Base-by-base conservation (phyloP, 2,113 vertebrate species). In the Eurypyga helias region DNA sequence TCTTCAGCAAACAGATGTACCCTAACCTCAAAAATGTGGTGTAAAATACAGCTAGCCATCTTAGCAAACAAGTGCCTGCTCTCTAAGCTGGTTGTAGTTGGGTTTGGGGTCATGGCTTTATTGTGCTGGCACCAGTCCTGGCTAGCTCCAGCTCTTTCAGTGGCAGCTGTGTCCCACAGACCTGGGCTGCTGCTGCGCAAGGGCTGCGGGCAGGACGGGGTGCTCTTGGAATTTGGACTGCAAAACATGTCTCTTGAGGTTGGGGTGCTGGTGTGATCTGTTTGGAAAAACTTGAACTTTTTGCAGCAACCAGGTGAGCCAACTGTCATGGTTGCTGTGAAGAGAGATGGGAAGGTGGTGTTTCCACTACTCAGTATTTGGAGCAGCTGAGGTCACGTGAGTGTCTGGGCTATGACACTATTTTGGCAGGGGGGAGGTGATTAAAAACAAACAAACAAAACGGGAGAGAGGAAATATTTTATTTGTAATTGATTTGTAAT, bases 101-200 rank as follows among this genome's bases (percentile, higher is more conserved):
- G 51, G 34, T 38, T 55, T 13, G n/a, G 24, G 15, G 38, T 58
- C 49, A 8, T 34, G 38, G 4, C 65, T 28, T 38, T 15, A 3
- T 9, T 43, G 19, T 0, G 0, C 28, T 34, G 58, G 28, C 62
- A 17, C 11, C 0, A 6, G 31, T 34, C 51, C 51, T 73, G 75
- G 54, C 31, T 31, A 26, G 31, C 38, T 69, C n/a, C 60, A 38
- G 52, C 26, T 41, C 29, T 12, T 61, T 21, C 21, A 12, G 16
- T 11, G 11, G 24, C 33, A 57, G 46, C 26, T 29, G 46, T 20
- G 31, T 62, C 33, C 72, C n/a, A 15, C 0, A 0, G 48, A 17
- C 24, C 52, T 12, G 7, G 52, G 48, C 60, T 55, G 46, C 31
- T 2, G 1, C 51, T 31, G 62, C 0, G 0, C 2, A 1, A 23